Conservation (phyloP, 2,888 invertebrate species). For the Nymphalis polychloros region DNA sequence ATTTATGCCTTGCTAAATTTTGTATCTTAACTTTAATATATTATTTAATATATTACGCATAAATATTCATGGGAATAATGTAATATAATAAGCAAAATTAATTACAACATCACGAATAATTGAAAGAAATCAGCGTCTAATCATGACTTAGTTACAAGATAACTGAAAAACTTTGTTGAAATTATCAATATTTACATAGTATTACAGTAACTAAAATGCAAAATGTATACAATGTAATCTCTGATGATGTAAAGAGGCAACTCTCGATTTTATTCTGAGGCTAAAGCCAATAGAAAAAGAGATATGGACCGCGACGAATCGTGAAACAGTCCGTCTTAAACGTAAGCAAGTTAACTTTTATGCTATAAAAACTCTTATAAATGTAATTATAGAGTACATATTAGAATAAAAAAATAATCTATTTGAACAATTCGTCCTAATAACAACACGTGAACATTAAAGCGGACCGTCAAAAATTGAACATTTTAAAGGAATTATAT, state of each 20-base stretch:
- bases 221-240: conserved; percentile 22
- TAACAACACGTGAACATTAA: conserved; percentile 41
- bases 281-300: conserved; percentile 17
- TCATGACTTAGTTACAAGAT: conserved; percentile 32
- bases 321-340: conserved; percentile 17
- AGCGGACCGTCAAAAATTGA: conserved; percentile 40
- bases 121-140: conserved; percentile 10
- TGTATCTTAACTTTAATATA: neutral
- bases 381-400: conserved; percentile 14
- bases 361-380: conserved; percentile 14
- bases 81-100: neutral
- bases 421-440: conserved; percentile 13
- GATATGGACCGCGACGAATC: conserved; percentile 27
- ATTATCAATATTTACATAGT: conserved; percentile 30
- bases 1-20: neutral
- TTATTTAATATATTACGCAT: neutral
- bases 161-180: conserved; percentile 22
- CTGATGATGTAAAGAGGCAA: neutral
- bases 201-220: conserved; percentile 8
- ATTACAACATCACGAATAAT: neutral
- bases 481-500: conserved; percentile 40
- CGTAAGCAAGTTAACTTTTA: conserved; percentile 18
- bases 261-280: conserved; percentile 10
- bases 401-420: conserved; percentile 13
- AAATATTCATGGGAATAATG: neutral